Evolutionary conservation across 2,113 vertebrate species (phyloP), one percentile per base, ranked within the genome.

Genomic region (Indri indri): DNA sequence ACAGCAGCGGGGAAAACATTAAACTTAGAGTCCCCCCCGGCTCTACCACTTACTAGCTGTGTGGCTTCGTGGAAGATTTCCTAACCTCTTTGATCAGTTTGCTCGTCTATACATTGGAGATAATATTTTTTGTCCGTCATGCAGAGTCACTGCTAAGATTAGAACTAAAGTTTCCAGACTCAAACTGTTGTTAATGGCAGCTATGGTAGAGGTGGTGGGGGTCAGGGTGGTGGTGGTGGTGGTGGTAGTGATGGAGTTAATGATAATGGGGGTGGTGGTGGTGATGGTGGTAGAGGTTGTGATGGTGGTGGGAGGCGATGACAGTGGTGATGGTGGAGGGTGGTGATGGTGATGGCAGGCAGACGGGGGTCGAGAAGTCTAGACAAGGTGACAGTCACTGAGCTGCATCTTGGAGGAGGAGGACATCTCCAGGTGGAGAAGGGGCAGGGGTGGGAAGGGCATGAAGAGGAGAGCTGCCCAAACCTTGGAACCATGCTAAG

Each of bases 171-270:
- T 57, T 8, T 74, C 17, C n/a, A 70, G 82, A 10, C 61, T 91
- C 37, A 57, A 18, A 76, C 50, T 70, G 4, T 34, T 23, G 37
- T 68, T 65, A 73, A 50, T 17, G 37, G 47, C 20, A n/a, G 66
- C 66, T 27, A 5, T 30, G 37, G 40, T 81, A 40, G 47, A 68
- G 59, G 37, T 63, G 57, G 34, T 84, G 32, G 9, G 10, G 10
- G 1, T 52, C n/a, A n/a, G n/a, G n/a, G 0, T 20, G 23, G 17
- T 8, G 37, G 13, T 20, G 7, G 1, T 65, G 25, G 6, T 37
- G 2, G 2, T 6, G 0, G 14, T 66, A 0, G 2, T 30, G 3
- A 9, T 20, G 6, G 8, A 63, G 8, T 2, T 22, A 4, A 14
- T 59, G 3, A 11, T 82, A 14, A 20, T 59, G 17, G n/a, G 37